Percentiles rank a stretch among this genome's conserved stretches.
These are phyloP conservation scores for Laterallus jamaicensis DNA, from an alignment of 2,113 vertebrate genomes.

Conservation along the genomic window DNA sequence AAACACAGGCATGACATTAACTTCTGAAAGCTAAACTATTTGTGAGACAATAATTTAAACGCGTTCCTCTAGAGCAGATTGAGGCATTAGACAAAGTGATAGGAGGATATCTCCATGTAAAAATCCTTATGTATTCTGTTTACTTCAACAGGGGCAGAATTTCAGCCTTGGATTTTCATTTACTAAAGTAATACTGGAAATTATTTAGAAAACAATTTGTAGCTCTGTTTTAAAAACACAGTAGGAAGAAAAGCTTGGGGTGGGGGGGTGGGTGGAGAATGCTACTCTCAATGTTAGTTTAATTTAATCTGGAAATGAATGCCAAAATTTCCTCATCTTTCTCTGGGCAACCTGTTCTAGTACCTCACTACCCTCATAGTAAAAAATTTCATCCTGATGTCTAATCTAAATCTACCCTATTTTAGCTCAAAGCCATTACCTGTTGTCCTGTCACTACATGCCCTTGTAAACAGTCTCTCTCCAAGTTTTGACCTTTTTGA, in stretches of 20 bases:
- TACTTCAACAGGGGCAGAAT: background rate
- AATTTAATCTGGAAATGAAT: background rate
- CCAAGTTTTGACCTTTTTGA: too few species aligned
- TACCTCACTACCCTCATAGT: too few species aligned
- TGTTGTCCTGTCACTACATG: too few species aligned
- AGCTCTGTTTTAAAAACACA: background rate
- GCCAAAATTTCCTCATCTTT: background rate
- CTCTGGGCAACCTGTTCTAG: too few species aligned
- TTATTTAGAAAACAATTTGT: background rate
- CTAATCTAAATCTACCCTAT: too few species aligned
- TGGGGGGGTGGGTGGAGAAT: background rate
- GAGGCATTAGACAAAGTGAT: background rate
- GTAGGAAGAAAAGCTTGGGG: background rate
- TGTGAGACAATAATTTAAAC: background rate
- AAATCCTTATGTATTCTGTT: background rate
- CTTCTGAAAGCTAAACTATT: background rate
- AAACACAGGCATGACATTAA: background rate
- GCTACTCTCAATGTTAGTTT: background rate
- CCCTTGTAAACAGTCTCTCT: too few species aligned
- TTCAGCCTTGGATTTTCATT: background rate
- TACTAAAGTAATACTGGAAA: background rate
- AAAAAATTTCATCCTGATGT: too few species aligned
- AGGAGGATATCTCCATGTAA: background rate
- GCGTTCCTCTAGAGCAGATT: background rate
- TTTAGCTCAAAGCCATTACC: too few species aligned